Evolutionary conservation across 2,797 vertebrate species (phyloP), one percentile per base, ranked within the genome.

Genomic region (Tadarida brasiliensis): DNA sequence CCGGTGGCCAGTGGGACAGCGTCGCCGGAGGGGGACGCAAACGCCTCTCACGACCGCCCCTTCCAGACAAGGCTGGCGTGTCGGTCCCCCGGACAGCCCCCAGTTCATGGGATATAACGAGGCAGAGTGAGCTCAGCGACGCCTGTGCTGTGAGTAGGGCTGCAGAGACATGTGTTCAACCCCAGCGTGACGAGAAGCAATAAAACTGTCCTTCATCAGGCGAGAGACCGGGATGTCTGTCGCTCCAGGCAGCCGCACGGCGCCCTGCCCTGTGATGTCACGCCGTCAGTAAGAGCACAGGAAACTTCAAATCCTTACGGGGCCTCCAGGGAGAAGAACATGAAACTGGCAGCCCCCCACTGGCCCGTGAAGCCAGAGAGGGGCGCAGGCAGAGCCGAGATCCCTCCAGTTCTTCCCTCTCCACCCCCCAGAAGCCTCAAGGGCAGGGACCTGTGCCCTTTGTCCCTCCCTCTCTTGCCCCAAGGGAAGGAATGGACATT

Each of bases 321-420:
- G 86, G 68, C 5, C 35, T 68, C 33, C 51, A 4, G 44, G 20
- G 54, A 26, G 65, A 39, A 61, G 39, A 33, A 39, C 11, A 1
- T 0, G 73, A 63, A 67, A 26, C 0, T 44, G 0, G n/a, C 20
- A 33, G 4, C 87, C 51, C 80, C 26, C 7, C 28, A 0, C 0
- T 7, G 35, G n/a, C 57, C 47, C 28, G 4, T 0, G 19, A 11
- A 0, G 4, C 19, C 51, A 14, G 47, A 2, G 7, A 81, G 7
- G 33, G 26, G 24, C 4, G 16, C 7, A 15, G 24, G 10, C 59
- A 59, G 3, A n/a, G 67, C 33, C n/a, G 16, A 9, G 4, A 24
- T 9, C 56, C 54, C 39, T 24, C 2, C 3, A 2, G 24, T 11
- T 54, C 54, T 47, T 93, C 80, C 35, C 67, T 71, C 47, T 28